Evolutionary conservation across 2,888 invertebrate species (phyloP).

Genomic region (Thymelicus lineola): DNA sequence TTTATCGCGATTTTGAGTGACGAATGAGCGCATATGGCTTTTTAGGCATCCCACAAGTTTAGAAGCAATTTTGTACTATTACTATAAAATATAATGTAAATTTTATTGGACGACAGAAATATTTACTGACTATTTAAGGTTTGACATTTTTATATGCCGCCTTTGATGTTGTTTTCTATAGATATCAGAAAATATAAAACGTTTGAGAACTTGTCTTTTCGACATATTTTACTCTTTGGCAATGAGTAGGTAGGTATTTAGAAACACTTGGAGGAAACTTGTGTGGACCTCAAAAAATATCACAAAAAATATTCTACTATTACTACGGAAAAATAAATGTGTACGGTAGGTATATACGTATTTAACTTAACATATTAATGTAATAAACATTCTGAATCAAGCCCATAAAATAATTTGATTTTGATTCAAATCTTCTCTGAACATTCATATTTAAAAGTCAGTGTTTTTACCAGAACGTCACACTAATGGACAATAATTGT

Average conservation of each 20-base stretch:
- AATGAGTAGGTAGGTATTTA: no score
- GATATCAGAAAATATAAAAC: no score
- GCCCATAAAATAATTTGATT: background rate
- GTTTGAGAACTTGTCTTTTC: no score
- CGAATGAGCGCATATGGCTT: slow-evolving; percentile 2
- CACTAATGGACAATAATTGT: background rate
- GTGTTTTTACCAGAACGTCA: slow-evolving; percentile 1
- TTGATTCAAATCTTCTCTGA: background rate
- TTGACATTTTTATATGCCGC: background rate
- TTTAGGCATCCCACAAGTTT: background rate
- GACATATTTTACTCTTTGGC: no score
- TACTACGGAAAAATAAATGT: no score
- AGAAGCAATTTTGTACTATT: slow-evolving; percentile 1
- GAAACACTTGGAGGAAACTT: no score
- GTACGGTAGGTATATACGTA: no score
- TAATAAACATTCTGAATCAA: no score
- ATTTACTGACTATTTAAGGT: background rate
- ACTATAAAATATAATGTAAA: background rate
- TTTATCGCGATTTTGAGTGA: slow-evolving; percentile 24
- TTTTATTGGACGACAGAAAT: background rate
- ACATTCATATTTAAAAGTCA: slow-evolving; percentile 3
- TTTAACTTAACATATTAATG: no score
- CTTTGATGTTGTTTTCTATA: background rate
- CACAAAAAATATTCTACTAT: no score
- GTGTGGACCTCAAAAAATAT: no score